Evolutionary conservation across 2,797 vertebrate species (phyloP), one percentile per base, ranked within the genome.

Genomic region (Taenioides sp.): DNA sequence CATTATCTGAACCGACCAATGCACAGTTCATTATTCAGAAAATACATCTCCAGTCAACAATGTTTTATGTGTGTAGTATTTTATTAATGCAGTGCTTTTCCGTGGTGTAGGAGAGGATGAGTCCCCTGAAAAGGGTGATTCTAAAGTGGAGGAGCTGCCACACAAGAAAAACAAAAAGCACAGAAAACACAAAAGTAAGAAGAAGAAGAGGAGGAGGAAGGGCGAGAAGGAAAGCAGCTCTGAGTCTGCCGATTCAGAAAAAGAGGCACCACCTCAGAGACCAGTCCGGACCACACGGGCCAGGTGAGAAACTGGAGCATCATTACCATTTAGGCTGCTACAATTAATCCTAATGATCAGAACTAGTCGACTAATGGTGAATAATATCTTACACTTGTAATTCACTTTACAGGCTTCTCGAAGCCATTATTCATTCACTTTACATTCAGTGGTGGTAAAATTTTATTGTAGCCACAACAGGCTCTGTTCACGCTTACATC

Each of bases 151-250:
- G 57, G 94, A 95, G 50, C 85, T 72, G 2, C 87, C 92, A 5
- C 90, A 92, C 70, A 95, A 95, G 86, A 95, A 94, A 89, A 95
- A 90, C 81, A 95, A 95, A 84, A 95, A 95, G 77, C 94, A 94
- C 79, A 92, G 89, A 86, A 94, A 94, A 75, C 94, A 95, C 84
- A 95, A 95, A 86, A 94, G 93, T 88, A 95, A 95, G 77, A 95
- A 95, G 83, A 95, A 95, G 84, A 94, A 92, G 67, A 92, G 87
- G 78, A 94, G 74, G 83, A 91, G 83, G 63, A 95, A 93, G 82
- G 92, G 89, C 14, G 94, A 94, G 75, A 95, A 93, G 72, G 94
- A 93, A 34, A 95, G 93, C 84, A 94, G 93, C 73, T 95, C 94
- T 62, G 94, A 95, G 75, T 94, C 94, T 66, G 89, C 89, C 0